phyloP scores from a whole-genome alignment of 2,797 vertebrate genomes.

The Myotis daubentonii region DNA sequence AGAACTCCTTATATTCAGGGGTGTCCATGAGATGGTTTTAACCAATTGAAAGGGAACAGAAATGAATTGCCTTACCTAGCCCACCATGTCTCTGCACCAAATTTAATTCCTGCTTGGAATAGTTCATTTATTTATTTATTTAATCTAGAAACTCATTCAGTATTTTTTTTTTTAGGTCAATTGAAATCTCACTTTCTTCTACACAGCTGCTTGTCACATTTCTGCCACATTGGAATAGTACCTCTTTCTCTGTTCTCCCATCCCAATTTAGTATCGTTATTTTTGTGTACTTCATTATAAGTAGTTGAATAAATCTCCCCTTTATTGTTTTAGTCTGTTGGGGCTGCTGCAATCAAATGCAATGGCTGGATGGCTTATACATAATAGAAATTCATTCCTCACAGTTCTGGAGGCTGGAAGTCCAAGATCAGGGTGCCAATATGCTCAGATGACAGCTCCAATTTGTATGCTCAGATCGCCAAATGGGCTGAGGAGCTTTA shows the following conservation, averaged over 20 bases:
- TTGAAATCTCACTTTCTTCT: not conserved
- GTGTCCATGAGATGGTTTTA: not conserved
- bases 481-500: not conserved
- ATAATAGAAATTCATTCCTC: not conserved
- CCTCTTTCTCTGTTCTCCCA: not conserved
- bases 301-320: not conserved
- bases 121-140: no score
- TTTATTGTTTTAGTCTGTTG: not conserved
- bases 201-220: no score
- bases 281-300: not conserved
- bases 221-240: not conserved
- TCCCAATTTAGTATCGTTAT: not conserved
- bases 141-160: not conserved
- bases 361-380: not conserved
- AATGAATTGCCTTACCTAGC: not conserved
- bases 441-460: not conserved
- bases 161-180: not conserved
- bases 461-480: not conserved
- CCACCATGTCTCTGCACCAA: not conserved
- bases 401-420: not conserved
- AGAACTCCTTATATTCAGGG: not conserved
- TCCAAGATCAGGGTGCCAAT: not conserved
- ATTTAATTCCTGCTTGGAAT: constrained; percentile 25
- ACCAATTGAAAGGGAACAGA: not conserved
- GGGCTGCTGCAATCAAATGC: not conserved